phyloP scores from a whole-genome alignment of 2,113 vertebrate genomes.

The Muscicapa adusta region DNA sequence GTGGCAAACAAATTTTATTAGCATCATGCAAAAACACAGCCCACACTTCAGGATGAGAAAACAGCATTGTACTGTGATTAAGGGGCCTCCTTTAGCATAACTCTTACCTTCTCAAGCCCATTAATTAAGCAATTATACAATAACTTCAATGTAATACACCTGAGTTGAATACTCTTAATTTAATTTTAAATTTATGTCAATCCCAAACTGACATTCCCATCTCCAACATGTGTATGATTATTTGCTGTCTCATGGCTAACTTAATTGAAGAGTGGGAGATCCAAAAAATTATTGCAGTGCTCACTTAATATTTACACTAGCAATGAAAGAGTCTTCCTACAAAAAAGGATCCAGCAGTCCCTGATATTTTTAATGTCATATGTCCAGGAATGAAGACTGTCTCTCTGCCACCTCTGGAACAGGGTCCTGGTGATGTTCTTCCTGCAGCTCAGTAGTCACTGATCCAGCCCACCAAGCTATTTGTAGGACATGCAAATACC shows the following conservation, averaged over 20 bases:
- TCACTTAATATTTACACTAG: not conserved
- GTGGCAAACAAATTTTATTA: not conserved
- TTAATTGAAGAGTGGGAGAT: not conserved
- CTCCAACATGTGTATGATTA: not conserved
- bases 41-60: not conserved
- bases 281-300: not conserved
- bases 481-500: not conserved
- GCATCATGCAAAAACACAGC: accelerated
- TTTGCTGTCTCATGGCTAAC: not conserved
- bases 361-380: not conserved
- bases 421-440: not conserved
- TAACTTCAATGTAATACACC: not conserved
- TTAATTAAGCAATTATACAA: not conserved
- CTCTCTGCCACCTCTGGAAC: not conserved
- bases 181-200: not conserved
- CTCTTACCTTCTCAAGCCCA: not conserved
- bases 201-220: not conserved
- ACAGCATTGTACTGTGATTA: not conserved
- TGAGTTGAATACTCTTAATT: not conserved
- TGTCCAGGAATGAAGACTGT: not conserved
- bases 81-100: not conserved
- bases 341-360: not conserved
- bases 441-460: not conserved
- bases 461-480: not conserved
- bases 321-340: not conserved